A percentile compares a stretch with the other conserved stretches of the same genome.
Evolutionary conservation across 2,797 vertebrate species (phyloP).

Genomic region (Rhinella marina): DNA sequence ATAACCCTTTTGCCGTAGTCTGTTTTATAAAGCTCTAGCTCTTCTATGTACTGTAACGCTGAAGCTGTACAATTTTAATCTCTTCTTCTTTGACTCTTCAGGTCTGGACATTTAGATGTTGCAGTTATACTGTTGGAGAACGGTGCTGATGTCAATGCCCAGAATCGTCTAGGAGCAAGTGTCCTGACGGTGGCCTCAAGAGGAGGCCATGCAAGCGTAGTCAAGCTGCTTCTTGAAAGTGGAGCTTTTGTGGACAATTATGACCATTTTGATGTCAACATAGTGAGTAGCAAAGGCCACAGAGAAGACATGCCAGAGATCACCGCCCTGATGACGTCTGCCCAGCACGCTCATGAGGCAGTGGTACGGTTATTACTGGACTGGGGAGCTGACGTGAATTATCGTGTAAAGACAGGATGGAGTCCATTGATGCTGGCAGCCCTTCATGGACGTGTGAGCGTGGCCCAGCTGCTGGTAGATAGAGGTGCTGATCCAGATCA

Average conservation of each 20-base stretch:
- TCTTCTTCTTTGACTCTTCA: constrained; percentile 64
- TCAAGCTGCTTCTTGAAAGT: constrained; percentile 88
- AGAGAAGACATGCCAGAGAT: constrained; percentile 83
- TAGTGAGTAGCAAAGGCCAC: constrained; percentile 71
- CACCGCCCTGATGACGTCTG: constrained; percentile 87
- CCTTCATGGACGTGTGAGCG: constrained; percentile 81
- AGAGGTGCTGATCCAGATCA: constrained; percentile 91
- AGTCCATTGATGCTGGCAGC: constrained; percentile 91
- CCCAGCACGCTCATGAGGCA: constrained; percentile 88
- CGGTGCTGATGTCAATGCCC: constrained; percentile 90
- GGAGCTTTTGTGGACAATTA: constrained; percentile 87
- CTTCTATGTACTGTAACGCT: too few relatives aligned
- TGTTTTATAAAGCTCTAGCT: too few relatives aligned
- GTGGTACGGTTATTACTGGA: constrained; percentile 85
- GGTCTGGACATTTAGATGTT: constrained; percentile 88
- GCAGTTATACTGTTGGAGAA: constrained; percentile 92
- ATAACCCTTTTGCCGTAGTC: too few relatives aligned
- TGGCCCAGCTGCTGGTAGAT: constrained; percentile 90
- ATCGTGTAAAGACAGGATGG: constrained; percentile 85
- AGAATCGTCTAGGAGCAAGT: constrained; percentile 90
- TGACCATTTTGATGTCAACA: constrained; percentile 76
- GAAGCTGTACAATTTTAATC: background rate
- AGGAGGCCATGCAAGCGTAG: constrained; percentile 86
- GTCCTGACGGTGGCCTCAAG: constrained; percentile 91
- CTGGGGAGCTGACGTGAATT: constrained; percentile 92